phyloP scores from a whole-genome alignment of 1,140 invertebrate genomes.

The Achroia grisella region DNA sequence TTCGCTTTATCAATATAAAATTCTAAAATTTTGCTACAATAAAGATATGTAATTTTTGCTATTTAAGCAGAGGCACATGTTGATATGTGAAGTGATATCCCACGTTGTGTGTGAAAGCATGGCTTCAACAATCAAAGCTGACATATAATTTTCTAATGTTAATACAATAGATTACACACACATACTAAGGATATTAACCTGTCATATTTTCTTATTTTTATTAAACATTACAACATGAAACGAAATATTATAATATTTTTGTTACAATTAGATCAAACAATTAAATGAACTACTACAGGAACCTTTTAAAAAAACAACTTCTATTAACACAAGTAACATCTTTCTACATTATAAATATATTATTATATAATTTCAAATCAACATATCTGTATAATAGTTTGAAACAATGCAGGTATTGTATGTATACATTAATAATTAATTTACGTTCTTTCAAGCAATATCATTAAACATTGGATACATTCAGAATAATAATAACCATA shows the following conservation, averaged over 20 bases:
- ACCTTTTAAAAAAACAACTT: conserved; percentile 38
- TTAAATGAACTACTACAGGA: conserved; percentile 43
- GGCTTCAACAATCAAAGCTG: conserved; percentile 58
- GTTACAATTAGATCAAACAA: conserved; percentile 23
- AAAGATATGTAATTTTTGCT: conserved; percentile 66
- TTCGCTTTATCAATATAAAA: conserved; percentile 47
- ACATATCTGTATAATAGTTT: too few species aligned
- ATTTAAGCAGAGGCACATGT: conserved; percentile 70
- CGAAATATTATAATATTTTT: conserved; percentile 26
- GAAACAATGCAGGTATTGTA: too few species aligned
- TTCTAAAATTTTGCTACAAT: conserved; percentile 60
- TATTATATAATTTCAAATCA: background rate
- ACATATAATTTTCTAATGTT: conserved; percentile 33
- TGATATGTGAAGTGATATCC: conserved; percentile 65
- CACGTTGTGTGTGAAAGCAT: conserved; percentile 43
- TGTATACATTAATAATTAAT: too few species aligned
- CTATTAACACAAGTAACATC: conserved; percentile 11
- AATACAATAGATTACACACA: conserved; percentile 19
- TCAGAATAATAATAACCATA: too few species aligned
- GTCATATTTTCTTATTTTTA: conserved; percentile 16
- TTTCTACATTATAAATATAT: background rate
- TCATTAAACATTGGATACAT: too few species aligned
- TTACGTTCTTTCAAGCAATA: too few species aligned
- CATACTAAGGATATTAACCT: conserved; percentile 8
- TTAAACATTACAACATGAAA: conserved; percentile 24